phyloP scores from a whole-genome alignment of 2,888 invertebrate species.

The Eremobia ochroleuca region DNA sequence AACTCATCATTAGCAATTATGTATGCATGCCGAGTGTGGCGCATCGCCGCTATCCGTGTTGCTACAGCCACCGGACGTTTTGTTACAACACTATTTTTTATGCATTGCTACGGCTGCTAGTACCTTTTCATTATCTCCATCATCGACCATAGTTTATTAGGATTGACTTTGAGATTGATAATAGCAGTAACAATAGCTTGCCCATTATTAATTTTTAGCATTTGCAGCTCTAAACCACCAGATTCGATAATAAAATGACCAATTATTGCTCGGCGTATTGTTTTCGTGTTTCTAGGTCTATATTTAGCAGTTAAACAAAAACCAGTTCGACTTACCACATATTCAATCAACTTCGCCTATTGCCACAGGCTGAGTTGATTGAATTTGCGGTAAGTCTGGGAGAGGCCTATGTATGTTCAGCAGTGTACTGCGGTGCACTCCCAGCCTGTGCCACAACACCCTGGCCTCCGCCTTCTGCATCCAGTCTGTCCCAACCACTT shows the following conservation, averaged over 20 bases:
- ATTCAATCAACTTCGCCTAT: too few relatives aligned
- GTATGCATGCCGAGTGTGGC: slow-evolving; percentile 13
- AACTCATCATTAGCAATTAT: neutral
- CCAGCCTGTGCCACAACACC: too few relatives aligned
- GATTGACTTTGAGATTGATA: neutral
- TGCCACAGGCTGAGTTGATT: too few relatives aligned
- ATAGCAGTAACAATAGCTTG: too few relatives aligned
- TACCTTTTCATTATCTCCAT: neutral
- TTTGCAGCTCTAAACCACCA: neutral
- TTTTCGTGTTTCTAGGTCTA: neutral
- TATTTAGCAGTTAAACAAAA: neutral
- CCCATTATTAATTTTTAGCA: neutral
- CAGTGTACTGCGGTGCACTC: too few relatives aligned
- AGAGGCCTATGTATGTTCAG: too few relatives aligned
- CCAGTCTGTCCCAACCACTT: too few relatives aligned
- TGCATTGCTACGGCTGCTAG: slow-evolving; percentile 5
- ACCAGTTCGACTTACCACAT: neutral
- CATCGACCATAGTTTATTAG: neutral
- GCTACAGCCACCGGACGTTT: slow-evolving; percentile 42
- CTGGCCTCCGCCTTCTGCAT: too few relatives aligned
- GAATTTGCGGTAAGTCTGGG: too few relatives aligned
- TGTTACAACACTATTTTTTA: slow-evolving; percentile 43
- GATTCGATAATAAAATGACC: neutral
- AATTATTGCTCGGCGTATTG: neutral
- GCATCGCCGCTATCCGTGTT: slow-evolving; percentile 22